Base-by-base conservation (phyloP, 2,113 vertebrate genomes). In the Catharus minimus region DNA sequence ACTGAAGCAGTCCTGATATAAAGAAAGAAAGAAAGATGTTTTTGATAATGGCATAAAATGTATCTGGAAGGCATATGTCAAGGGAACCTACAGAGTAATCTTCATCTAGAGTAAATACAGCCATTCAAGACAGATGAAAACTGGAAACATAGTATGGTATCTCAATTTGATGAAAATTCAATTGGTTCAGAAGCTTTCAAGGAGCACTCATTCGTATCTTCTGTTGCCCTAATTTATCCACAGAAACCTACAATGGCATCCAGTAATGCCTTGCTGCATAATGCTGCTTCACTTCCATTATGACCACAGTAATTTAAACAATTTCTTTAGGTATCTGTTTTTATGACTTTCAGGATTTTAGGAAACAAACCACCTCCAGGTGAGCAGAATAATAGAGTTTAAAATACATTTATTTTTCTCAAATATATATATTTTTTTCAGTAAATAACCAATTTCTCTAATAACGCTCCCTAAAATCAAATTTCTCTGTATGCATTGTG, bases 91-190 rank as follows among this genome's bases (percentile, higher is more conserved):
- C 26, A 20, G 78, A 84, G 69, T 93, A 80, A 95, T 96, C 96
- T 96, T 95, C 90, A 95, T 97, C 72, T 87, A 76, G 91, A 89
- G 88, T 92, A 95, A 96, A 97, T 95, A 92, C 14, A 94, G 73
- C 77, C 82, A 69, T 93, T 96, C 75, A 58, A 85, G 71, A 82
- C 52, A 88, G 66, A 95, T 79, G 69, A 92, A 95, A 96, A 89
- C 81, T 71, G 80, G 95, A 81, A 88, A 87, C 76, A 33, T 94
- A 74, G 87, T 50, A n/a, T 83, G 23, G 60, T 89, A 86, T 96
- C 90, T 96, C 93, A 86, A 60, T 90, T 89, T 92, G 56, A 89
- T 96, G 86, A 92, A 96, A 95, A 94, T 28, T 79, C 72, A 52
- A 60, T 94, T n/a, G 52, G 82, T 90, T 93, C 68, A 82, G 64